phyloP scores from a whole-genome alignment of 2,797 vertebrate genomes.

The Spondyliosoma cantharus region DNA sequence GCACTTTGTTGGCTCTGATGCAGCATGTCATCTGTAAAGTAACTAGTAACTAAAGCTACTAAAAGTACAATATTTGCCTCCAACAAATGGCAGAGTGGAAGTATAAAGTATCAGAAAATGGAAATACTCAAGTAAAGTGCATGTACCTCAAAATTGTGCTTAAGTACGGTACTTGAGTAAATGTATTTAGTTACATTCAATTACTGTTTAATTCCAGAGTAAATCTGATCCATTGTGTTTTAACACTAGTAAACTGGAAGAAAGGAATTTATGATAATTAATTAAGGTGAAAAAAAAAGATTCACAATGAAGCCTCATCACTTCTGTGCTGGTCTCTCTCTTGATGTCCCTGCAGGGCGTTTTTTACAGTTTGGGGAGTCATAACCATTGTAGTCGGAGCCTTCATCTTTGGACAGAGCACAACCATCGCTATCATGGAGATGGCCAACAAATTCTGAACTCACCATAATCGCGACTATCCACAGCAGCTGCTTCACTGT shows the following conservation, averaged over 20 bases:
- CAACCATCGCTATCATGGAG: conserved; percentile 86
- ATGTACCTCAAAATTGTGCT: no score
- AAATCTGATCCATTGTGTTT: conserved; percentile 9
- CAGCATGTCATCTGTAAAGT: no score
- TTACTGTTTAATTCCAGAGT: neutral
- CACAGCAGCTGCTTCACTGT: conserved; percentile 39
- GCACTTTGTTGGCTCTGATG: no score
- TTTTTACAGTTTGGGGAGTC: conserved; percentile 87
- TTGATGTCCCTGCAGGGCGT: conserved; percentile 77
- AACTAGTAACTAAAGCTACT: no score
- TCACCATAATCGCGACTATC: neutral
- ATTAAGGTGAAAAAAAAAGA: neutral
- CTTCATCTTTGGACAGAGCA: conserved; percentile 94
- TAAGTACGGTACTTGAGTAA: no score
- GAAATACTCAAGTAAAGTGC: no score
- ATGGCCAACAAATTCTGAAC: conserved; percentile 78
- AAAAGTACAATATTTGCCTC: no score
- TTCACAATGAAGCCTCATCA: neutral
- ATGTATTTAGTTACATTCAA: no score
- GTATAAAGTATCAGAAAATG: no score
- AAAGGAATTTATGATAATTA: neutral
- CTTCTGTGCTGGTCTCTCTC: neutral
- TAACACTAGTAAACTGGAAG: neutral
- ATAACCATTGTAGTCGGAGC: conserved; percentile 87
- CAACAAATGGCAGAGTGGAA: no score